phyloP scores from a whole-genome alignment of 2,113 vertebrate species.

The Elanoides forficatus region DNA sequence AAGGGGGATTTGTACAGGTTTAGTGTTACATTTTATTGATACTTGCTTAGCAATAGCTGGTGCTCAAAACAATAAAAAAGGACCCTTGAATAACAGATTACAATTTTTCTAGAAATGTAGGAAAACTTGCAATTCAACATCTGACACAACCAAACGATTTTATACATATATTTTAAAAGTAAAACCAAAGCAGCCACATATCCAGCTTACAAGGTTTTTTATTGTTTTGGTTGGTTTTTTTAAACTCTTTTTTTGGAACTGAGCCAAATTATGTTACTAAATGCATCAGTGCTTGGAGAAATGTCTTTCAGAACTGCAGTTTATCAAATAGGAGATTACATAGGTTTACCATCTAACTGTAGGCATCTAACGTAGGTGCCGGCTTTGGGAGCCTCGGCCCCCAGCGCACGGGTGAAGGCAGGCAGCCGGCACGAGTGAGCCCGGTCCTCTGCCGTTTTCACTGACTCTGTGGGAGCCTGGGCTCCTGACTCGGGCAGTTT shows the following conservation, averaged over 20 bases:
- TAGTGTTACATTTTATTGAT: neutral
- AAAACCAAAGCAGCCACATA: neutral
- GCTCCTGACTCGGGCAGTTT: neutral
- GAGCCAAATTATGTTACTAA: neutral
- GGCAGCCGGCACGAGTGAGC: fast-evolving
- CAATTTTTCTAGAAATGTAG: neutral
- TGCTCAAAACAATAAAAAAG: neutral
- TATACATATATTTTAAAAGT: neutral
- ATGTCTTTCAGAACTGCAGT: neutral
- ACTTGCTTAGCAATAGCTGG: neutral
- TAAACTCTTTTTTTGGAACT: neutral
- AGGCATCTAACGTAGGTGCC: neutral
- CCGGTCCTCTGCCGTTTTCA: fast-evolving
- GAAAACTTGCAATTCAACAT: neutral
- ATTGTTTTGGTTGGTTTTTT: neutral
- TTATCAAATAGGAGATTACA: neutral
- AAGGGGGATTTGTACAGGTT: neutral
- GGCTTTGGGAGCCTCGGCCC: fast-evolving
- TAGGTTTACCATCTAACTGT: fast-evolving
- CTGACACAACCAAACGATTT: neutral
- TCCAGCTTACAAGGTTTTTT: neutral
- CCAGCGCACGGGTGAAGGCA: fast-evolving
- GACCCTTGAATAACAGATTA: neutral
- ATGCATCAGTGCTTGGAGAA: neutral
- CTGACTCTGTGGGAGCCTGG: neutral